Base-by-base conservation (phyloP, 2,888 invertebrate genomes). In the Heteromurus nitidus region DNA sequence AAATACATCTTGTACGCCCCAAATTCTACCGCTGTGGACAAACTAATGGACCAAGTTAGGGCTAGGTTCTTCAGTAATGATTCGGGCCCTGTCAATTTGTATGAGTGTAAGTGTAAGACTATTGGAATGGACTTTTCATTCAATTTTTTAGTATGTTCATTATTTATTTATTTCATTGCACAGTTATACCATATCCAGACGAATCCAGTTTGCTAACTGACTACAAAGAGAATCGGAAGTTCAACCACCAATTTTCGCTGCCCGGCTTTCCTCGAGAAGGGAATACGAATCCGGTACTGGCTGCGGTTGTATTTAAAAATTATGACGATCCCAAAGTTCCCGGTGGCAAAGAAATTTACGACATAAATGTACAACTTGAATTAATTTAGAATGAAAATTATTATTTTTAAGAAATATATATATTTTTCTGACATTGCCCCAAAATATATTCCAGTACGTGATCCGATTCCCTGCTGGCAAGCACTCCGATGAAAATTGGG, bases 401-500 rank as follows among this genome's bases (percentile, higher is more conserved):
- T n/a, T n/a, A n/a, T n/a, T n/a, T n/a, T n/a, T n/a, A n/a, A n/a
- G n/a, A n/a, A n/a, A n/a, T n/a, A n/a, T n/a, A n/a, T n/a, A n/a
- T n/a, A n/a, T n/a, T n/a, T n/a, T n/a, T n/a, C n/a, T n/a, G n/a
- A n/a, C n/a, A n/a, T n/a, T n/a, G n/a, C n/a, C 36, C 50, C 31
- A n/a, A n/a, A n/a, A n/a, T 30, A 44, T n/a, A n/a, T n/a, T n/a
- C n/a, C n/a, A 85, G 86, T 87, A 86, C 65, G 53, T 65, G 0
- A 73, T 87, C 3, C 30, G 87, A 53, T 86, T 86, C 73, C 86
- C 87, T 1, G 84, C 86, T 1, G 80, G 60, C 9, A 77, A 84
- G 69, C 83, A 85, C 31, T 68, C 65, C 44, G 72, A 73, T n/a
- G n/a, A n/a, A n/a, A n/a, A n/a, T n/a, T n/a, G n/a, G n/a, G n/a